Percentiles rank a stretch among this genome's conserved stretches.
phyloP scores from a whole-genome alignment of 2,113 vertebrate species.

The Ctenomys sociabilis region DNA sequence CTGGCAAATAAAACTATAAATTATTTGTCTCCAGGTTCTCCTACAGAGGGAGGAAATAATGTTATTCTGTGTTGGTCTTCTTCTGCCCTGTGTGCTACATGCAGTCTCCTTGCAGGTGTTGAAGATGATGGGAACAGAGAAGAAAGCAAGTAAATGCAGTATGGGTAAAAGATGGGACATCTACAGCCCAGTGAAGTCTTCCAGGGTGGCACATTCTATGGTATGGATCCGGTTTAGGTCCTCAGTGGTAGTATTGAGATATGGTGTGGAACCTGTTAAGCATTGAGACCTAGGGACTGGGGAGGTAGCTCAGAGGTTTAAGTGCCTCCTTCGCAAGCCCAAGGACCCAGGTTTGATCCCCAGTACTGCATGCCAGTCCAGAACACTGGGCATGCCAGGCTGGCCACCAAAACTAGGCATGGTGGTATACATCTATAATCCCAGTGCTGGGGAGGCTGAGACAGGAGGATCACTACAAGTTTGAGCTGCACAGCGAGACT shows the following conservation, averaged over 20 bases:
- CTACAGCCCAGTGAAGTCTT: background rate
- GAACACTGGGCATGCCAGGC: too few species aligned
- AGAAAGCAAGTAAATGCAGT: background rate
- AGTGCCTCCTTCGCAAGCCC: too few species aligned
- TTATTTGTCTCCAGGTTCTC: background rate
- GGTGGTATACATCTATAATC: too few species aligned
- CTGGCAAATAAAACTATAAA: background rate
- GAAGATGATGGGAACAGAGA: background rate
- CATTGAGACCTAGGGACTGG: background rate
- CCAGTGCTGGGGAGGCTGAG: too few species aligned
- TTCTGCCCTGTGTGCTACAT: background rate
- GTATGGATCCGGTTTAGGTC: background rate
- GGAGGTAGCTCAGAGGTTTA: too few species aligned
- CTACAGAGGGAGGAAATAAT: background rate
- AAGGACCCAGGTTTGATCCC: too few species aligned
- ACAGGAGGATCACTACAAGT: too few species aligned
- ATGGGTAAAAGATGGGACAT: background rate
- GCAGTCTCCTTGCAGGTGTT: background rate
- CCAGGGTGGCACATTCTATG: background rate
- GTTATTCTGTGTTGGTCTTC: background rate
- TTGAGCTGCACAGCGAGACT: too few species aligned
- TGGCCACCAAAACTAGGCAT: too few species aligned
- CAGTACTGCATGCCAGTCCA: too few species aligned
- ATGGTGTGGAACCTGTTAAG: background rate
- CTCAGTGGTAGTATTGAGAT: background rate